These are phyloP conservation scores for Phyllostomus hastatus DNA, from an alignment of 2,113 vertebrate species.

Conservation along the genomic window DNA sequence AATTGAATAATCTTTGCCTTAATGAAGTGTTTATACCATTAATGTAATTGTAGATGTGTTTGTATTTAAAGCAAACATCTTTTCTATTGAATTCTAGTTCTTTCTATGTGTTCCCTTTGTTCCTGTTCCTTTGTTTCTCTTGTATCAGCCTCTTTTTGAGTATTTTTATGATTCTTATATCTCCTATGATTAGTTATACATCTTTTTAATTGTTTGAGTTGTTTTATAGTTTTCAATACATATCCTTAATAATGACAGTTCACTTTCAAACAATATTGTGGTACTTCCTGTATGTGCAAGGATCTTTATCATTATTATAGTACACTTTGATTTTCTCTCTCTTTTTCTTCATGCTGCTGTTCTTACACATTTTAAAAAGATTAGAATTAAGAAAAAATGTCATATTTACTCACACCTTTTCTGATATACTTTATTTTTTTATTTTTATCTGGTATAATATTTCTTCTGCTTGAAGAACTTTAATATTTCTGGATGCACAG, in stretches of 20 bases:
- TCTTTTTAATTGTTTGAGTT: not conserved
- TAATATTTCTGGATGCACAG: not conserved
- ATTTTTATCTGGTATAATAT: not conserved
- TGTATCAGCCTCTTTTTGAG: not conserved
- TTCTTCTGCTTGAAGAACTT: not conserved
- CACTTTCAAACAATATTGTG: not conserved
- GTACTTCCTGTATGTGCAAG: not conserved
- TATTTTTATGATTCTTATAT: not conserved
- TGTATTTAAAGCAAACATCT: not conserved
- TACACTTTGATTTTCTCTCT: not conserved
- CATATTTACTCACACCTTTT: not conserved
- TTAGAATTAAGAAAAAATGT: not conserved
- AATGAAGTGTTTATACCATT: not conserved
- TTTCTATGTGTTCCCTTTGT: not conserved
- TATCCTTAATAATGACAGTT: not conserved
- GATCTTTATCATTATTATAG: not conserved
- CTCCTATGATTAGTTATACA: not conserved
- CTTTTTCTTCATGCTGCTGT: not conserved
- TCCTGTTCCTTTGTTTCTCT: not conserved
- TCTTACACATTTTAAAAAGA: not conserved
- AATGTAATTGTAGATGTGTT: not conserved
- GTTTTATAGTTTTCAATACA: not conserved
- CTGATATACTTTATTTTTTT: not conserved
- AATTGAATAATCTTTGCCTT: not conserved
- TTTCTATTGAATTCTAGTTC: not conserved